Evolutionary conservation across 1,140 invertebrate species (phyloP).

Genomic region (Mactra quadrangularis): DNA sequence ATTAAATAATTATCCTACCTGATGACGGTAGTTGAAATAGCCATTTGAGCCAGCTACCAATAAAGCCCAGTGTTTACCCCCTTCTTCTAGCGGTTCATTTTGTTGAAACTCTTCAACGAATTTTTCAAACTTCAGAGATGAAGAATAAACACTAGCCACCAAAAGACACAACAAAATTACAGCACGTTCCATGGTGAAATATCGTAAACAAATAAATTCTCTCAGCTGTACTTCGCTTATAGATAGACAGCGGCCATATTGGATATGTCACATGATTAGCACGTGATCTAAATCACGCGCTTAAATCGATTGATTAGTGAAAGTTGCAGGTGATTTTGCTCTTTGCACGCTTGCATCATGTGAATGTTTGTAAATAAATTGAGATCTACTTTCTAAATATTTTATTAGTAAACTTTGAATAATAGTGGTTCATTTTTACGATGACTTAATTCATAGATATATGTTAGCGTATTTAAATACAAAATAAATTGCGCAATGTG

Average conservation of each 20-base stretch:
- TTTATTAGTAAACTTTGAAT: too few relatives aligned
- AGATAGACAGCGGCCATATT: slow-evolving; percentile 5
- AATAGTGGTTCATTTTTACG: too few relatives aligned
- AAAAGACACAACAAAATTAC: slow-evolving; percentile 18
- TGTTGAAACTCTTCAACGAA: slow-evolving; percentile 56
- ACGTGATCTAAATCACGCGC: background rate
- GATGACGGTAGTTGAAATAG: slow-evolving; percentile 87
- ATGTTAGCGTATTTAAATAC: too few relatives aligned
- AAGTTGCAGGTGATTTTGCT: too few relatives aligned
- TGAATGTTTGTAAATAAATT: too few relatives aligned
- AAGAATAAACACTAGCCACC: slow-evolving; percentile 1
- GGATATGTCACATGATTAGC: background rate
- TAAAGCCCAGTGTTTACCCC: slow-evolving; percentile 86
- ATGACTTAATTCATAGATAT: too few relatives aligned
- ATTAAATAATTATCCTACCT: slow-evolving; percentile 80
- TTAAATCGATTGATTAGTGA: too few relatives aligned
- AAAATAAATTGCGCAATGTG: too few relatives aligned
- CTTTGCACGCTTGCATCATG: too few relatives aligned
- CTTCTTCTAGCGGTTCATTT: slow-evolving; percentile 12
- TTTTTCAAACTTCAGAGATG: slow-evolving; percentile 22
- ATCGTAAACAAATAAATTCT: background rate
- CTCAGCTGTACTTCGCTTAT: background rate
- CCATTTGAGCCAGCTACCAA: slow-evolving; percentile 87
- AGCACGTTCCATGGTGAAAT: slow-evolving; percentile 20
- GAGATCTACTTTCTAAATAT: too few relatives aligned